Conservation (phyloP, 2,113 vertebrate species). For the Oplegnathus fasciatus region DNA sequence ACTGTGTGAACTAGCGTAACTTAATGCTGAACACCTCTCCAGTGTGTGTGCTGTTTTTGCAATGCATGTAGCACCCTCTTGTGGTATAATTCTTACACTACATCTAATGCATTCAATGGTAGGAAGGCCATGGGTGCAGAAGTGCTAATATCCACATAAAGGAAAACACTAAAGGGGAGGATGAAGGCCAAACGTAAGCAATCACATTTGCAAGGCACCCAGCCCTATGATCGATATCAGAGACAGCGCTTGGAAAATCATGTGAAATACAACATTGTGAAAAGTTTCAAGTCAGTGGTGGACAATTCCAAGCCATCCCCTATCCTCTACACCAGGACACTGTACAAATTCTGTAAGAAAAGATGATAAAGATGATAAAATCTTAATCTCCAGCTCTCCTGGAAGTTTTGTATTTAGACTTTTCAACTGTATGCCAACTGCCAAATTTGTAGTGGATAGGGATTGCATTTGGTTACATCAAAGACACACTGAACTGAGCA, state of each 20-base stretch:
- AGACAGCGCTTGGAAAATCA: conserved; percentile 14
- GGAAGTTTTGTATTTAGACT: not conserved
- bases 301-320: conserved; percentile 3
- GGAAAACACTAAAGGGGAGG: not conserved
- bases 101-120: conserved; percentile 21
- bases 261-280: conserved; percentile 7
- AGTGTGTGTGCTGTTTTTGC: conserved; percentile 8
- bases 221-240: conserved; percentile 17
- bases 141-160: not conserved
- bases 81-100: conserved; percentile 48
- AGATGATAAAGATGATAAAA: conserved; percentile 28
- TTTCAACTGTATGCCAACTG: conserved; percentile 2
- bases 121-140: not conserved
- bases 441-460: not conserved
- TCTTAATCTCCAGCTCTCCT: conserved; percentile 1
- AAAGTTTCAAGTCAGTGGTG: conserved; percentile 25
- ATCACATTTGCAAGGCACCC: conserved; percentile 9
- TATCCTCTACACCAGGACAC: not conserved
- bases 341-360: conserved; percentile 8
- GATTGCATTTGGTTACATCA: conserved; percentile 20
- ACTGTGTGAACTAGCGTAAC: not conserved
- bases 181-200: conserved; percentile 32
- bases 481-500: conserved; percentile 31
- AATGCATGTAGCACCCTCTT: conserved; percentile 68
- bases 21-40: not conserved